A percentile compares a stretch with the other conserved stretches of the same genome.
Conservation (phyloP, 2,113 vertebrate genomes). For the Caranx melampygus region DNA sequence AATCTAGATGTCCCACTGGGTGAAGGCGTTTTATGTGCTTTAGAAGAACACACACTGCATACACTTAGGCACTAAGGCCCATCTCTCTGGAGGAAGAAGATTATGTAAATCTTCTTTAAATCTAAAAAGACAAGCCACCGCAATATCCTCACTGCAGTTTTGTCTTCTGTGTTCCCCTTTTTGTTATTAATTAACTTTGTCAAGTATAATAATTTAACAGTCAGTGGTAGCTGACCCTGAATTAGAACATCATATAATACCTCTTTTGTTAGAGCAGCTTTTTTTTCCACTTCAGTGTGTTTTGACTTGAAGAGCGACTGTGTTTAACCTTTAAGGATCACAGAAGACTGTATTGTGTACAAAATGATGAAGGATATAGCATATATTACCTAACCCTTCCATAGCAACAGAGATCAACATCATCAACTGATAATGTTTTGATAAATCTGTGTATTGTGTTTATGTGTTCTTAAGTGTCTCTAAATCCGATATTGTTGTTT, state of each 20-base stretch:
- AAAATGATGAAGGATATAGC: too few relatives aligned
- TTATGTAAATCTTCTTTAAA: conserved; percentile 42
- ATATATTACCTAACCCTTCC: too few relatives aligned
- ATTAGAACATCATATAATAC: neutral
- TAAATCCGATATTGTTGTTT: too few relatives aligned
- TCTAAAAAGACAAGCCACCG: neutral
- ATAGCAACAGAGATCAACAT: neutral
- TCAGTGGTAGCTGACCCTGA: conserved; percentile 9
- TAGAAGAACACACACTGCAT: conserved; percentile 21
- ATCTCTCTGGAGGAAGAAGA: conserved; percentile 31
- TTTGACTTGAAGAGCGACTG: neutral
- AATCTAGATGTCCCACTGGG: conserved; percentile 18
- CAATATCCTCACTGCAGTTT: conserved; percentile 8
- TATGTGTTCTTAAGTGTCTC: too few relatives aligned
- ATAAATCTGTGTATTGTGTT: too few relatives aligned
- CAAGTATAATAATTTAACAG: conserved; percentile 7
- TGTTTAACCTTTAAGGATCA: too few relatives aligned
- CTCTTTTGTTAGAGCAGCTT: neutral
- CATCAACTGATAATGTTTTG: neutral
- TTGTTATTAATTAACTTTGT: conserved; percentile 27
- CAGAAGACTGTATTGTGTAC: too few relatives aligned
- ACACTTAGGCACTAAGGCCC: neutral
- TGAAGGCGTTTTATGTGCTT: conserved; percentile 41
- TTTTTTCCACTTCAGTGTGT: neutral
- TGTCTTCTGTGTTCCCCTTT: neutral